These are phyloP conservation scores for Criorhina ranunculi DNA, from an alignment of 2,888 invertebrate genomes.

Conservation along the genomic window DNA sequence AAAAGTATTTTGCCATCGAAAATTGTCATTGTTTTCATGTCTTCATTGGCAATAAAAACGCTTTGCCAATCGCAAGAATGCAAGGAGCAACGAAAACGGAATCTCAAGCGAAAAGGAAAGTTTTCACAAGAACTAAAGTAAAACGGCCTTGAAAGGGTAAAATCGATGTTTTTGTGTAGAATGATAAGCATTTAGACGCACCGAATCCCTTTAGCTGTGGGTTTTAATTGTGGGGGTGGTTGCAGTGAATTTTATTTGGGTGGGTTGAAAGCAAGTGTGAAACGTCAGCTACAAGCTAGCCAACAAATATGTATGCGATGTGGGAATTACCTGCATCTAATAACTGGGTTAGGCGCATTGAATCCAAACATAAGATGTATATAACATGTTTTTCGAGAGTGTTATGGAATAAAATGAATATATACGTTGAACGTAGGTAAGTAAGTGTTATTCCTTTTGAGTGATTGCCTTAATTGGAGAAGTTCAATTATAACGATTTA, in stretches of 20 bases:
- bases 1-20: constrained; percentile 25
- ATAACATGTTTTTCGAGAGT: constrained; percentile 13
- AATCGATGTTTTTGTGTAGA: constrained; percentile 65
- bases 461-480: not conserved
- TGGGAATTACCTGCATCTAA: constrained; percentile 43
- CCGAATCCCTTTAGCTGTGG: constrained; percentile 36
- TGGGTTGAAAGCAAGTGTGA: constrained; percentile 32
- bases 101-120: constrained; percentile 38
- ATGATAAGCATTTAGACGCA: constrained; percentile 60
- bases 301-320: constrained; percentile 8
- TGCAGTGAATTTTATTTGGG: constrained; percentile 15
- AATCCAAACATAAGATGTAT: constrained; percentile 31
- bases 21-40: constrained; percentile 55
- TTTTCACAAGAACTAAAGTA: constrained; percentile 49
- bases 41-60: constrained; percentile 28
- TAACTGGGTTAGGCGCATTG: constrained; percentile 58
- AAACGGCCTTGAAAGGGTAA: constrained; percentile 62
- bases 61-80: constrained; percentile 47
- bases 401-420: constrained; percentile 15
- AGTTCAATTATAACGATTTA: too few species aligned
- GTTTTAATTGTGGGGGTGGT: constrained; percentile 60
- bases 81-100: constrained; percentile 25
- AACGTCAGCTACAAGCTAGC: constrained; percentile 11
- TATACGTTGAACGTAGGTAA: not conserved
- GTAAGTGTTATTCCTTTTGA: not conserved